Base-by-base conservation (phyloP, 2,113 vertebrate species). In the Mastomys coucha region DNA sequence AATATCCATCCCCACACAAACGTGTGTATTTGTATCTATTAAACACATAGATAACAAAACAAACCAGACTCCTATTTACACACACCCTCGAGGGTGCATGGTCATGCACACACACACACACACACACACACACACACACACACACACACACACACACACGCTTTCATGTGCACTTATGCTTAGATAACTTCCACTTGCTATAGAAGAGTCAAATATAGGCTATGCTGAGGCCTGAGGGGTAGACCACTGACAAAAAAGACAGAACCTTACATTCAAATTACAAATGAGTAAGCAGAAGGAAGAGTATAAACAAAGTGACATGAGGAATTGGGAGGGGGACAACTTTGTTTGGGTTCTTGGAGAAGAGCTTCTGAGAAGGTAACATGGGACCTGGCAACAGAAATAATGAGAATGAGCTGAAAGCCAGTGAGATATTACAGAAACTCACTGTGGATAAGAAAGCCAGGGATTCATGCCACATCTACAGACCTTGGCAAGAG, bases 361-460 rank as follows among this genome's bases (percentile, higher is more conserved):
- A 51, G 53, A 88, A 76, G 20, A 5, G 4, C 24, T 36, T 65
- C 81, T 11, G 10, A 90, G 42, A 20, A 28, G 67, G 56, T 12
- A 20, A n/a, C 16, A 1, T 0, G 1, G 1, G 12, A 85, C 67
- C 56, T 22, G 58, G n/a, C 33, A 31, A 28, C 0, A n/a, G 60
- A 19, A 12, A 26, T 60, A 49, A 17, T 1, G 12, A 58, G 39
- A 22, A n/a, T 0, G 45, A 42, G 17, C 31, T 9, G 8, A 3
- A 7, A 77, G 13, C 10, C 63, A 53, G n/a, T 11, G n/a, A 22
- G 45, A 7, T 13, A 5, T 14, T 33, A 3, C 13, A 49, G 36
- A 6, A 17, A 53, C 9, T 2, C 24, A 51, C 53, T 14, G 11
- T 49, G 49, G 36, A 24, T 13, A 24, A 73, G 17, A 0, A 56